Evolutionary conservation across 2,797 vertebrate genomes (phyloP).

Genomic region (Austrolebias charrua): DNA sequence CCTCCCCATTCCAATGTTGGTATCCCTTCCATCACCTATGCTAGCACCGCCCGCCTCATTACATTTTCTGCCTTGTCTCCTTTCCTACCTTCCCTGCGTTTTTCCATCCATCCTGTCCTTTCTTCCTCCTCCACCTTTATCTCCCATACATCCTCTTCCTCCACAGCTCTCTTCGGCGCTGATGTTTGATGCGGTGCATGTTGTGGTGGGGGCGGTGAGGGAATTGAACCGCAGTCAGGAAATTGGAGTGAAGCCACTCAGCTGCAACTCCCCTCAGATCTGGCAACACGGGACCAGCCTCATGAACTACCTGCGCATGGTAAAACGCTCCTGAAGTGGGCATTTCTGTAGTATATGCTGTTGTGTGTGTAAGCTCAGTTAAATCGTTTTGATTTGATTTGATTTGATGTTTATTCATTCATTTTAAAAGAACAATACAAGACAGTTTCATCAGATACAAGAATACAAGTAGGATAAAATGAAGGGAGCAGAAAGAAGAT

Average conservation of each 20-base stretch:
- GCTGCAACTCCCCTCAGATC: slow-evolving; percentile 90
- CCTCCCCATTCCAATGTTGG: slow-evolving; percentile 20
- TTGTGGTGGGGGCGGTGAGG: slow-evolving; percentile 90
- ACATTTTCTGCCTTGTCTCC: slow-evolving; percentile 31
- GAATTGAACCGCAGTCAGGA: slow-evolving; percentile 94
- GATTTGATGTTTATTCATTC: too few relatives aligned
- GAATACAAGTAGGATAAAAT: too few relatives aligned
- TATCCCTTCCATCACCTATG: slow-evolving; percentile 50
- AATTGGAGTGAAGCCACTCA: slow-evolving; percentile 90
- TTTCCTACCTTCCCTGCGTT: slow-evolving; percentile 5
- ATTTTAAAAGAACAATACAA: too few relatives aligned
- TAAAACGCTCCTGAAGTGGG: slow-evolving; percentile 57
- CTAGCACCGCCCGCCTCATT: slow-evolving; percentile 28
- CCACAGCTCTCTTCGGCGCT: slow-evolving; percentile 88
- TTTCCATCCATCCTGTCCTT: slow-evolving; percentile 10
- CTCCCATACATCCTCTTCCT: slow-evolving; percentile 20
- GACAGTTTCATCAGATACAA: too few relatives aligned
- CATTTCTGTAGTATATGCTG: slow-evolving; percentile 5
- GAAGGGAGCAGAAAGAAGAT: too few relatives aligned
- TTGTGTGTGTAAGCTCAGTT: slow-evolving; percentile 4
- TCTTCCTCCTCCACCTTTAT: not conserved
- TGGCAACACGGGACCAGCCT: slow-evolving; percentile 96
- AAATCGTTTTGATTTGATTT: too few relatives aligned
- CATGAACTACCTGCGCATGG: slow-evolving; percentile 96
- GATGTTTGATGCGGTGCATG: slow-evolving; percentile 94